Conservation (phyloP, 2,888 invertebrate species). For the Trichopoda pennipes region DNA sequence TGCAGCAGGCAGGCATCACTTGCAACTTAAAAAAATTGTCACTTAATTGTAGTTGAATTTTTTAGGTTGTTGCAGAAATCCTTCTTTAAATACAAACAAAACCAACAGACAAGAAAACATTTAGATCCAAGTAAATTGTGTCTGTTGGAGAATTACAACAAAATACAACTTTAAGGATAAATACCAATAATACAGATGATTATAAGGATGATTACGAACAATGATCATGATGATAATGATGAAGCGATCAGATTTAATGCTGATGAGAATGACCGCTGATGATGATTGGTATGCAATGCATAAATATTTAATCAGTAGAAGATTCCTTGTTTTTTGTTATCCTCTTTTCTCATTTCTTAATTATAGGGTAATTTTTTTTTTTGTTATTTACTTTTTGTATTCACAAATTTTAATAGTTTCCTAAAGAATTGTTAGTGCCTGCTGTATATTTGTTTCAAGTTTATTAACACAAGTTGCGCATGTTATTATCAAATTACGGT, state of each 20-base stretch:
- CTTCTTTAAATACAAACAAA: constrained; percentile 42
- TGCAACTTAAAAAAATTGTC: constrained; percentile 60
- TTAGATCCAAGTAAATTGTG: not conserved
- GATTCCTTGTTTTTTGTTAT: constrained; percentile 27
- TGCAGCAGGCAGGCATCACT: constrained; percentile 5
- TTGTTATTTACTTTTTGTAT: not conserved
- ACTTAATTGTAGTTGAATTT: constrained; percentile 68
- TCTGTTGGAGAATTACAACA: not conserved
- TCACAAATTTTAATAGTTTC: not conserved
- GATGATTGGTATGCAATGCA: constrained; percentile 56
- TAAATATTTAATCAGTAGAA: constrained; percentile 55
- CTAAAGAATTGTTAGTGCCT: too few relatives aligned
- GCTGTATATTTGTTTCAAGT: too few relatives aligned
- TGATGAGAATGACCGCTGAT: constrained; percentile 46
- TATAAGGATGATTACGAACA: constrained; percentile 32
- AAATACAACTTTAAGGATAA: constrained; percentile 38
- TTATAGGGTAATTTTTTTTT: not conserved
- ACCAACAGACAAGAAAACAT: not conserved
- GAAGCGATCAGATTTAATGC: constrained; percentile 15
- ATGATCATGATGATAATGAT: constrained; percentile 23
- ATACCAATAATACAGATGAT: constrained; percentile 57
- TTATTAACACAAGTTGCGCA: too few relatives aligned
- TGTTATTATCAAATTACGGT: too few relatives aligned
- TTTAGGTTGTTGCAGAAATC: constrained; percentile 65
- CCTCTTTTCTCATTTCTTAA: not conserved